phyloP scores from a whole-genome alignment of 2,113 vertebrate species.

The Nesogale talazaci region DNA sequence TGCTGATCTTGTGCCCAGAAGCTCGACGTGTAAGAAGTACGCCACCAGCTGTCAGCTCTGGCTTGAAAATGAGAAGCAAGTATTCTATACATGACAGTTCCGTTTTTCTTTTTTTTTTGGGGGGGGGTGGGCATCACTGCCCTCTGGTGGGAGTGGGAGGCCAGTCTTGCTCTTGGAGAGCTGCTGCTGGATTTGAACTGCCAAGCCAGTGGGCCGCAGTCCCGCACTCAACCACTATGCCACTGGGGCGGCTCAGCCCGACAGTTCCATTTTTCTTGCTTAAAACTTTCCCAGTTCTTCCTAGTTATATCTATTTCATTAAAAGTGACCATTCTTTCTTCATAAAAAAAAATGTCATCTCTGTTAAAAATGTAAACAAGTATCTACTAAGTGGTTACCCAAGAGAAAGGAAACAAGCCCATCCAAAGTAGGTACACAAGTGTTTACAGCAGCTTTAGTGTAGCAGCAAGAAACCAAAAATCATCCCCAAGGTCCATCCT shows the following conservation, averaged over 20 bases:
- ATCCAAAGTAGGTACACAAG: background rate
- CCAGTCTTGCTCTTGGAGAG: no score
- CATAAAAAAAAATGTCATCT: background rate
- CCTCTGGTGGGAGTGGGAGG: no score
- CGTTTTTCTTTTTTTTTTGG: slow-evolving; percentile 30
- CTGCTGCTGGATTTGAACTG: no score
- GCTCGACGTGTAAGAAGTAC: no score
- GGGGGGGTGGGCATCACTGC: no score
- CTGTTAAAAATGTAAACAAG: background rate
- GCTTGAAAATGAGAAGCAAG: background rate
- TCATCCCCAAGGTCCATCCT: background rate
- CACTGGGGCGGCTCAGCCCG: no score
- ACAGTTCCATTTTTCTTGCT: slow-evolving; percentile 14
- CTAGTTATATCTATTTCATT: background rate
- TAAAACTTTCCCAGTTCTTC: slow-evolving; percentile 40
- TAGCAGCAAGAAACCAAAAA: background rate
- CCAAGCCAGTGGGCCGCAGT: no score
- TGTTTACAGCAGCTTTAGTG: background rate
- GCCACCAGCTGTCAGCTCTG: no score
- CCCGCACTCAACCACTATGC: no score
- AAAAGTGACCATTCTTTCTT: slow-evolving; percentile 24
- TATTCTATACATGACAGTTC: background rate
- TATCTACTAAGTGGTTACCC: background rate
- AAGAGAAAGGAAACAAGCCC: background rate
- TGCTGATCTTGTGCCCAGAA: no score